phyloP scores from a whole-genome alignment of 2,113 vertebrate species.

The Larimichthys crocea region DNA sequence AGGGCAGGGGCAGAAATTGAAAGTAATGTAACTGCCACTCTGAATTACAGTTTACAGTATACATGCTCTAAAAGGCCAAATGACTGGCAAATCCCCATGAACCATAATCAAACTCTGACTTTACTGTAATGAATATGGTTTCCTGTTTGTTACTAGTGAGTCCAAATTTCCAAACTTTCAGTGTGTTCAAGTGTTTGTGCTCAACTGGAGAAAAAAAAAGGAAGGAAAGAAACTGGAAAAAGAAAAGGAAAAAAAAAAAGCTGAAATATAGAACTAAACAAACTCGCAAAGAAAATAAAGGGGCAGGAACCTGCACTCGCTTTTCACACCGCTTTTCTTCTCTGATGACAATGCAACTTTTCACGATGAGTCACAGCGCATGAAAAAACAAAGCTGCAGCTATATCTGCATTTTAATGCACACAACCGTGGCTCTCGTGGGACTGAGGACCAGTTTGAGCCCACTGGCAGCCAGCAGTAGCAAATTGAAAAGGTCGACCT shows the following conservation, averaged over 20 bases:
- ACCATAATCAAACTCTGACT: conserved; percentile 53
- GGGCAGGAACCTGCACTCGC: background rate
- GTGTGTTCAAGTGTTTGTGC: conserved; percentile 21
- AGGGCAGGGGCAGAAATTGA: background rate
- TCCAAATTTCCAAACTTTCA: conserved; percentile 54
- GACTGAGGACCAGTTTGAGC: conserved; percentile 19
- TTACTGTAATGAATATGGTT: conserved; percentile 45
- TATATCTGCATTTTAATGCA: background rate
- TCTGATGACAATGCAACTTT: conserved; percentile 13
- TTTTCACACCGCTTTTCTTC: background rate
- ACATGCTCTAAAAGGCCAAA: conserved; percentile 20
- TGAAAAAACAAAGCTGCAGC: conserved; percentile 6
- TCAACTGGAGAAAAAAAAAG: background rate
- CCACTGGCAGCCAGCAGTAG: conserved; percentile 17
- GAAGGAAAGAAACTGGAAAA: background rate
- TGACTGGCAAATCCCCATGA: conserved; percentile 33
- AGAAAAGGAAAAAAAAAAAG: background rate
- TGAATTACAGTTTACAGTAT: conserved; percentile 51
- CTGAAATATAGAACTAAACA: background rate
- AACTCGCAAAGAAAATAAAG: background rate
- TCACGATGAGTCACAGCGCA: background rate
- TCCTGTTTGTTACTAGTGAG: conserved; percentile 53
- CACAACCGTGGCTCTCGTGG: background rate
- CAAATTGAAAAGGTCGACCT: conserved; percentile 57
- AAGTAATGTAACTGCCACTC: conserved; percentile 39